Evolutionary conservation across 2,113 vertebrate genomes (phyloP), one percentile per base, ranked within the genome.

Genomic region (Proteles cristata): DNA sequence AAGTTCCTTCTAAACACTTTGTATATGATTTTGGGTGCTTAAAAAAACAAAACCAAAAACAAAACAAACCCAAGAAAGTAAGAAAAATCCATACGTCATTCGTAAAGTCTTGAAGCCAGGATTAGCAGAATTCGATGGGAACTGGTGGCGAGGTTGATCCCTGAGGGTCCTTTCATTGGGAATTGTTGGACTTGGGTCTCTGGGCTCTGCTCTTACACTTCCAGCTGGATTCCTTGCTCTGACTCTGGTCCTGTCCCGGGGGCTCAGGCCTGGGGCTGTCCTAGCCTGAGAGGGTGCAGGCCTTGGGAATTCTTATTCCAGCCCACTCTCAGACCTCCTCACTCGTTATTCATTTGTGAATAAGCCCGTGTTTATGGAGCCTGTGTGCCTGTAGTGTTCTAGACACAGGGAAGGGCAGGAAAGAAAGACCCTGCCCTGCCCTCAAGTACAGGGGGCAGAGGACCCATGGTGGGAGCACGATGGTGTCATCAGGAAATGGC

Each of bases 121-220:
- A 63, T 53, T 26, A n/a, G 33, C 0, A 0, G 79, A 28, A 23
- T 81, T 81, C 0, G 0, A 1, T 43, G 2, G 28, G 21, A 35
- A 23, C 26, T 7, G 81, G 35, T 53, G 12, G 17, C 1, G 1
- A 33, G n/a, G 66, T 31, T 15, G 28, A 9, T 23, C 33, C 33
- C 71, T 55, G 7, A 15, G 74, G 74, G 9, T 28, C 25, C 26
- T 43, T 28, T 33, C 0, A 0, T 6, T 8, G 23, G 71, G 61
- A 53, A 12, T 31, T 2, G 2, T 1, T 23, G 93, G 61, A n/a
- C 50, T 31, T 3, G 0, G 48, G 3, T 43, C 39, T 50, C 68
- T 63, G 28, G 31, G 25, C n/a, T 73, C 83, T 94, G 91, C 21
- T 35, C 17, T 26, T 5, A 39, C 0, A n/a, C 25, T 1, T 0